These are phyloP conservation scores for Pluvianellus socialis DNA, from an alignment of 2,113 vertebrate genomes.

Conservation along the genomic window DNA sequence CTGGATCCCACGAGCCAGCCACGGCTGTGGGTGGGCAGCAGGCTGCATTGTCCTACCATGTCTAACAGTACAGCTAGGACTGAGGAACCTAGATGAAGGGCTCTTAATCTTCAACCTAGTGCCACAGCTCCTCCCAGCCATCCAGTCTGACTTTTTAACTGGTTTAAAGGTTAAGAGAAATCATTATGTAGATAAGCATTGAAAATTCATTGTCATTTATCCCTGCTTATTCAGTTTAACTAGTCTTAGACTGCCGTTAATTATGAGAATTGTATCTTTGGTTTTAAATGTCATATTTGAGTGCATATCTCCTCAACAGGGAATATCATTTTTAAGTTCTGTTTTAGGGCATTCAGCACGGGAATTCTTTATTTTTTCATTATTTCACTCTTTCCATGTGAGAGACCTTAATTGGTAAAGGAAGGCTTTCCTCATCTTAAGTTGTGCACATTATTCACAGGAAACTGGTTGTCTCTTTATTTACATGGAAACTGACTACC, in stretches of 20 bases:
- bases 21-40: not conserved
- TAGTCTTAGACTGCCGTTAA: not conserved
- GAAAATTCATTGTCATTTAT: not conserved
- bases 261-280: not conserved
- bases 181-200: not conserved
- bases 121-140: not conserved
- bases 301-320: not conserved
- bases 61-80: not conserved
- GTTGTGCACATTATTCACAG: not conserved
- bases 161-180: not conserved
- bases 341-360: not conserved
- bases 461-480: not conserved
- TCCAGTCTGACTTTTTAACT: not conserved
- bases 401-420: not conserved
- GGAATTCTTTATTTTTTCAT: not conserved
- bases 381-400: not conserved
- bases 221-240: not conserved
- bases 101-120: not conserved
- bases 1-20: rapidly evolving
- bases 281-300: not conserved
- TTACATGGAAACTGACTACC: not conserved
- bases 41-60: rapidly evolving
- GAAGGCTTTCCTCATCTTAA: not conserved
- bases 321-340: not conserved
- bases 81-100: not conserved